These are phyloP conservation scores for Pseudorhiza aurosa DNA, from an alignment of 30 jellyfish, hydroid and myxozoan genomes.

Conservation along the genomic window DNA sequence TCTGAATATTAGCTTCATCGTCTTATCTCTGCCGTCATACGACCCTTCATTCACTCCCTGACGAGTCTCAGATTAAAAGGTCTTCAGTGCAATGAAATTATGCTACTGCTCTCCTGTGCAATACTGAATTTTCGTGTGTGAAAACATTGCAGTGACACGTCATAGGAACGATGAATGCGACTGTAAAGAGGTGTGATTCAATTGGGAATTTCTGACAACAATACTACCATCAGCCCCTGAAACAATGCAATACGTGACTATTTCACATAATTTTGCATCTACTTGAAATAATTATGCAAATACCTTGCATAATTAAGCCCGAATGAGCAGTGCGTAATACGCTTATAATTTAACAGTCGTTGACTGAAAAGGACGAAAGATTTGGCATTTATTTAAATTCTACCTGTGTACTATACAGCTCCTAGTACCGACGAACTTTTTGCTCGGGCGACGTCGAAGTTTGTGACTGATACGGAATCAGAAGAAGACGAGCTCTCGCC, in stretches of 20 bases:
- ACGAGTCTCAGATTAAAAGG: no score
- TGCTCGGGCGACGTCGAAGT: conserved; percentile 58
- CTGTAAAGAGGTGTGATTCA: no score
- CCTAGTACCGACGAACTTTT: conserved; percentile 49
- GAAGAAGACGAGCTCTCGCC: conserved; percentile 89
- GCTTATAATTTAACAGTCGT: not conserved
- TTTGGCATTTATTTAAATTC: not conserved
- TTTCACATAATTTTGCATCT: not conserved
- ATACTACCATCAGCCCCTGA: not conserved
- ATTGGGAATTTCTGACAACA: not conserved
- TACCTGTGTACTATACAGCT: conserved; percentile 20
- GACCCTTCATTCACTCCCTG: no score
- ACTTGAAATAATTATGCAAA: not conserved
- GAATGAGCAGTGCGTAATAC: not conserved
- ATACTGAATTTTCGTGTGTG: not conserved
- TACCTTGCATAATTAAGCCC: not conserved
- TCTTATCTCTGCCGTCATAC: no score
- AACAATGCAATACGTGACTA: not conserved
- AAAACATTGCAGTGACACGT: no score
- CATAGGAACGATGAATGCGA: no score
- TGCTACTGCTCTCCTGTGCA: conserved; percentile 2
- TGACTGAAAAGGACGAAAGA: not conserved
- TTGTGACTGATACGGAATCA: conserved; percentile 72
- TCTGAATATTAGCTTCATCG: no score
- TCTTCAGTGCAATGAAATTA: not conserved